phyloP scores from a whole-genome alignment of 2,113 vertebrate species.

The Stigmatopora argus region DNA sequence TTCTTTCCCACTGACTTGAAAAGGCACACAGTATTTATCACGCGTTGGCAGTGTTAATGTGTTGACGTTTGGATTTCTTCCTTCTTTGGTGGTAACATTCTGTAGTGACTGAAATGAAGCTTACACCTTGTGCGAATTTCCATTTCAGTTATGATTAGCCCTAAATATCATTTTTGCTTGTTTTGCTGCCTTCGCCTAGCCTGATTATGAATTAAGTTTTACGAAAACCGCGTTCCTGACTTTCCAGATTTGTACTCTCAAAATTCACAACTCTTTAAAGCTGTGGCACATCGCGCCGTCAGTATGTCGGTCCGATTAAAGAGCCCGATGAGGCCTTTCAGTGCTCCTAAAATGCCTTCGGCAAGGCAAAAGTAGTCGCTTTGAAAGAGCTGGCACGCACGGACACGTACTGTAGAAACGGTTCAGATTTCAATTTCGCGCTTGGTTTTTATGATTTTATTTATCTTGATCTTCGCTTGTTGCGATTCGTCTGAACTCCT shows the following conservation, averaged over 20 bases:
- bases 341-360: constrained; percentile 65
- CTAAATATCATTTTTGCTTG: constrained; percentile 34
- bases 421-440: constrained; percentile 51
- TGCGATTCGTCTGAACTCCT: neutral
- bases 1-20: constrained; percentile 4
- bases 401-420: constrained; percentile 26
- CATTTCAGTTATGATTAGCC: constrained; percentile 13
- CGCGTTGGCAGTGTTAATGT: constrained; percentile 19
- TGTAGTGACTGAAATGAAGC: constrained; percentile 12
- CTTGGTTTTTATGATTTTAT: neutral
- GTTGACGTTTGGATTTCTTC: constrained; percentile 22
- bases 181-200: constrained; percentile 57
- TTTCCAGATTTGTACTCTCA: constrained; percentile 59
- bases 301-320: constrained; percentile 70
- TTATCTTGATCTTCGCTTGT: constrained; percentile 22
- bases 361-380: constrained; percentile 64
- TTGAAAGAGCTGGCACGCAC: constrained; percentile 51
- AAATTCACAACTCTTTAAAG: constrained; percentile 65
- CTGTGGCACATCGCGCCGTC: constrained; percentile 50
- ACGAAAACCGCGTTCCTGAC: constrained; percentile 59
- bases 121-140: constrained; percentile 44
- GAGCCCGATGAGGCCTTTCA: constrained; percentile 67
- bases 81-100: constrained; percentile 15
- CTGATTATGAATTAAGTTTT: constrained; percentile 71
- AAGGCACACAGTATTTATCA: constrained; percentile 9